Conservation (phyloP, 2,888 invertebrate species). For the Troides oblongomaculatus region DNA sequence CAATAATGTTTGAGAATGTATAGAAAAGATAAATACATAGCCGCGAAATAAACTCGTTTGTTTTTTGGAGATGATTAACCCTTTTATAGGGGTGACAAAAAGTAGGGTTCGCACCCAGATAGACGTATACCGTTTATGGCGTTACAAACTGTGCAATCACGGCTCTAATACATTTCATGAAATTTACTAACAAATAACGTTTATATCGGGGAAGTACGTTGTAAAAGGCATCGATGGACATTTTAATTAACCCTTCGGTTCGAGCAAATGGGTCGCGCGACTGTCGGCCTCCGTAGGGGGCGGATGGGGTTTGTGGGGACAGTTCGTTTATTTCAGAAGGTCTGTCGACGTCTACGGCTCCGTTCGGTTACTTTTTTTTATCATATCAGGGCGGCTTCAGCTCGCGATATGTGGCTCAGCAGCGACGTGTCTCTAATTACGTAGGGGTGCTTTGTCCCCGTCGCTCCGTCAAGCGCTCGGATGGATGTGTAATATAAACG, state of each 20-base stretch:
- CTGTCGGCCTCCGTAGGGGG: slow-evolving; percentile 23
- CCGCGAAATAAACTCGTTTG: too few species aligned
- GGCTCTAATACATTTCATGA: too few species aligned
- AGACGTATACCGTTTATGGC: too few species aligned
- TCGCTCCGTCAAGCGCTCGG: too few species aligned
- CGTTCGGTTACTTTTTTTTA: slow-evolving; percentile 1
- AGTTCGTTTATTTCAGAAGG: slow-evolving; percentile 19
- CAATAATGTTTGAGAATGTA: too few species aligned
- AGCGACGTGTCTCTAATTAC: slow-evolving; percentile 18
- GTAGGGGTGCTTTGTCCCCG: slow-evolving; percentile 3
- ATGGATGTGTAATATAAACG: too few species aligned
- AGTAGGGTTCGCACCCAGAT: too few species aligned
- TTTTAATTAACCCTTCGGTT: slow-evolving; percentile 59
- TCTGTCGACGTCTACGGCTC: slow-evolving; percentile 1
- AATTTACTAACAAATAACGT: neutral
- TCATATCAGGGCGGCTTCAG: slow-evolving; percentile 1
- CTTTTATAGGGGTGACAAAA: too few species aligned
- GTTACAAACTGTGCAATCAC: too few species aligned
- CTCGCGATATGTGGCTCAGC: neutral
- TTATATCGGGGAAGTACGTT: neutral
- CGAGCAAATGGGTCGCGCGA: slow-evolving; percentile 33
- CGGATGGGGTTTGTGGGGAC: neutral
- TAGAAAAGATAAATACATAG: too few species aligned
- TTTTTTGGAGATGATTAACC: too few species aligned
- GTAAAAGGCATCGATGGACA: slow-evolving; percentile 39